A percentile compares a stretch with the other conserved stretches of the same genome.
Conservation (phyloP, 1,140 invertebrate species). For the Lucilia cuprina region DNA sequence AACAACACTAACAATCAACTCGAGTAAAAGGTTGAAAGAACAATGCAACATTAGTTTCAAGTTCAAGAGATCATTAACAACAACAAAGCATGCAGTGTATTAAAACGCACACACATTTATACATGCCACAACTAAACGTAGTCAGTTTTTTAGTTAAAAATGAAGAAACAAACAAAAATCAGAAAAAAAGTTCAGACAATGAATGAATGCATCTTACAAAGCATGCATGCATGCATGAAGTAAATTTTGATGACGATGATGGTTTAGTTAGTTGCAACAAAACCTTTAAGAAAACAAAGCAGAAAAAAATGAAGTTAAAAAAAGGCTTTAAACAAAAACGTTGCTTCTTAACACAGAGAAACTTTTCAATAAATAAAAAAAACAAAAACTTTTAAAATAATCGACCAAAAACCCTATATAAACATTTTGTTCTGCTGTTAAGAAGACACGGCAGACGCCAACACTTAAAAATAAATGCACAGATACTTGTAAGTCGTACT, state of each 20-base stretch:
- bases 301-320: background rate
- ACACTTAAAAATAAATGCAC: slow-evolving; percentile 21
- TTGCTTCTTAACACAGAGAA: no score
- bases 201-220: slow-evolving; percentile 21
- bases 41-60: slow-evolving; percentile 35
- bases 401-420: no score
- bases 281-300: no score
- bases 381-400: background rate
- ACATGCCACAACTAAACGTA: background rate
- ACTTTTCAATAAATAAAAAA: background rate
- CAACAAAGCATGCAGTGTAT: background rate
- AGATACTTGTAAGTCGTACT: background rate
- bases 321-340: no score
- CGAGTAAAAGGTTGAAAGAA: slow-evolving; percentile 1
- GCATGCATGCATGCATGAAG: slow-evolving; percentile 2
- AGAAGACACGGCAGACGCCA: slow-evolving; percentile 23
- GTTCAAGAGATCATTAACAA: slow-evolving; percentile 34
- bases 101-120: background rate
- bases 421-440: background rate
- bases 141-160: background rate
- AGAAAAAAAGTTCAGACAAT: background rate
- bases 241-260: slow-evolving; percentile 17
- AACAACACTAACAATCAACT: background rate
- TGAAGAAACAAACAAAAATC: background rate
- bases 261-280: background rate